phyloP scores from a whole-genome alignment of 2,888 invertebrate species.

The Thera britannica region DNA sequence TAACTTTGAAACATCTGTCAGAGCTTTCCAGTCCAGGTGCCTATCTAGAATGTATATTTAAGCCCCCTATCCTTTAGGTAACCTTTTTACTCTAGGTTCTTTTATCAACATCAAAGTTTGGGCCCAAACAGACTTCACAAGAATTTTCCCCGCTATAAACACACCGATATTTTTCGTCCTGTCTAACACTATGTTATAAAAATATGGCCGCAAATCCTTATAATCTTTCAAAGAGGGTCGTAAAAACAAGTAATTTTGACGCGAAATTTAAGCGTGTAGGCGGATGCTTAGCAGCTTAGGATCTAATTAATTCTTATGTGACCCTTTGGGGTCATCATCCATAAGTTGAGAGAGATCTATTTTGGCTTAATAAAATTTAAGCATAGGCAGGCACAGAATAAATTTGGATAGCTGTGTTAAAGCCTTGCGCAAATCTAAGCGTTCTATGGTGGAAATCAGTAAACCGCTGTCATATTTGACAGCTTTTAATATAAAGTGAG shows the following conservation, averaged over 20 bases:
- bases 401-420: no score
- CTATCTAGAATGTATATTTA: no score
- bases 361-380: not conserved
- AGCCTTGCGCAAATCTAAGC: no score
- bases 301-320: constrained; percentile 31
- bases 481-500: no score
- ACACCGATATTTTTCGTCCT: not conserved
- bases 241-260: constrained; percentile 48
- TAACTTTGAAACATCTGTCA: no score
- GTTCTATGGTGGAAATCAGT: no score
- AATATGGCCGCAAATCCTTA: constrained; percentile 26
- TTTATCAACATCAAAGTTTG: not conserved
- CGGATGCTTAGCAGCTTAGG: constrained; percentile 32
- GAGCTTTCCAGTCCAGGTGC: no score
- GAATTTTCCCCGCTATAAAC: constrained; percentile 1
- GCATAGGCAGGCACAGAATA: no score
- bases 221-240: constrained; percentile 34
- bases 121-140: not conserved
- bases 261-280: constrained; percentile 46
- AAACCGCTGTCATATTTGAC: no score
- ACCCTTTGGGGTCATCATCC: constrained; percentile 16
- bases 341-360: constrained; percentile 3
- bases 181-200: constrained; percentile 4
- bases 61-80: no score
- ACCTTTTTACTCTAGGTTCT: no score